Conservation (phyloP, 2,797 vertebrate genomes). For the Dendrocincla tyrannina region DNA sequence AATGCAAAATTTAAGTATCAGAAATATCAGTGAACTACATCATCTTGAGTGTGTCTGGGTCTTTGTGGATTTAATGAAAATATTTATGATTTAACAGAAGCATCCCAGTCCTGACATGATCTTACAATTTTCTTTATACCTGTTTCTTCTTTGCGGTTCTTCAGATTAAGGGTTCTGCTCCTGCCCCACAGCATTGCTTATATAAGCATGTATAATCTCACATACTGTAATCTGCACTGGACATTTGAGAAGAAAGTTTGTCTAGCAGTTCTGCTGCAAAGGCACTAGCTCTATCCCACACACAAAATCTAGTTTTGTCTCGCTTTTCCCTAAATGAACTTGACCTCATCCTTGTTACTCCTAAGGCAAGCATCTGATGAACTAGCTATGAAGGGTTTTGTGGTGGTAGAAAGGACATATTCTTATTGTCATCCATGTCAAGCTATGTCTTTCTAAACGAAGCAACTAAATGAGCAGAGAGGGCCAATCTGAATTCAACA, state of each 20-base stretch:
- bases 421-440: neutral
- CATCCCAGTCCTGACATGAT: neutral
- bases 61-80: neutral
- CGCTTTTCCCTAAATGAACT: neutral
- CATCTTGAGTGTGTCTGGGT: neutral
- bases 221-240: neutral
- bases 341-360: neutral
- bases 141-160: neutral
- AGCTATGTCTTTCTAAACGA: neutral
- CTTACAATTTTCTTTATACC: neutral
- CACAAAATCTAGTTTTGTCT: neutral
- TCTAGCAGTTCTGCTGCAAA: neutral
- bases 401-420: neutral
- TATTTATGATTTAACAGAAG: neutral
- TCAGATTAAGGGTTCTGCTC: neutral
- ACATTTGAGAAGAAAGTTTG: neutral
- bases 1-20: neutral
- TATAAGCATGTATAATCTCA: neutral
- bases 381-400: neutral
- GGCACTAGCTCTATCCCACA: neutral
- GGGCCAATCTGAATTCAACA: neutral
- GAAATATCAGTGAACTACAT: neutral
- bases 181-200: neutral
- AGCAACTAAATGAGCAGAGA: neutral
- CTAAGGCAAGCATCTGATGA: neutral